These are phyloP conservation scores for Escarpia spicata DNA, from an alignment of 2,888 invertebrate species.

Conservation along the genomic window DNA sequence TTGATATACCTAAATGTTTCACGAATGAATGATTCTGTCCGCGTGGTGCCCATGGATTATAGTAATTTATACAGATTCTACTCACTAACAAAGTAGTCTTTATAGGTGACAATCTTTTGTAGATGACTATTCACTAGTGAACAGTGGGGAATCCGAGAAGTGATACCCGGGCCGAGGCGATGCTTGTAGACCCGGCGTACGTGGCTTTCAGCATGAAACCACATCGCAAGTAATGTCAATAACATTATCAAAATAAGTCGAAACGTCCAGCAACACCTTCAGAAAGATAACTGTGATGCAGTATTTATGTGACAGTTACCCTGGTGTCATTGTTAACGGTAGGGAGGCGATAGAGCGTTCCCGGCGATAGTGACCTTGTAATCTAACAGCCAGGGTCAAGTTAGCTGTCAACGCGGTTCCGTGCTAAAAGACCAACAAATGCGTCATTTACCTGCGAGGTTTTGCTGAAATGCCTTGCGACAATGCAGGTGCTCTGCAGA, in stretches of 20 bases:
- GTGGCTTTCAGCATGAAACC: background rate
- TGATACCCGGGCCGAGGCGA: background rate
- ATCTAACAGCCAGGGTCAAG: slow-evolving; percentile 16
- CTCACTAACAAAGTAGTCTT: no score
- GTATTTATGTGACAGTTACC: background rate
- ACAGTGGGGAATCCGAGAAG: background rate
- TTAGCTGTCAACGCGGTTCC: background rate
- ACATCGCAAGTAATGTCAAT: background rate
- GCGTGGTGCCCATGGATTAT: no score
- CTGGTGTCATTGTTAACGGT: background rate
- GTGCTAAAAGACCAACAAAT: background rate
- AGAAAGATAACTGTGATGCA: background rate
- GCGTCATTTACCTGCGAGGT: slow-evolving; percentile 21
- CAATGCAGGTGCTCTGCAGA: slow-evolving; percentile 21
- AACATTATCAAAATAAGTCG: background rate
- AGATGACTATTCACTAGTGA: no score
- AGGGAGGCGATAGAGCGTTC: background rate
- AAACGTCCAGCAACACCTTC: background rate
- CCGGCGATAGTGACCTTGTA: background rate
- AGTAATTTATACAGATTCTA: no score
- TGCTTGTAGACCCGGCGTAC: background rate
- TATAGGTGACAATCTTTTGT: no score
- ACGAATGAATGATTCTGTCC: no score
- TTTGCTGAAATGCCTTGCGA: slow-evolving; percentile 22
- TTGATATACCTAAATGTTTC: no score